Conservation (phyloP, 2,888 invertebrate genomes). For the Macaria notata region DNA sequence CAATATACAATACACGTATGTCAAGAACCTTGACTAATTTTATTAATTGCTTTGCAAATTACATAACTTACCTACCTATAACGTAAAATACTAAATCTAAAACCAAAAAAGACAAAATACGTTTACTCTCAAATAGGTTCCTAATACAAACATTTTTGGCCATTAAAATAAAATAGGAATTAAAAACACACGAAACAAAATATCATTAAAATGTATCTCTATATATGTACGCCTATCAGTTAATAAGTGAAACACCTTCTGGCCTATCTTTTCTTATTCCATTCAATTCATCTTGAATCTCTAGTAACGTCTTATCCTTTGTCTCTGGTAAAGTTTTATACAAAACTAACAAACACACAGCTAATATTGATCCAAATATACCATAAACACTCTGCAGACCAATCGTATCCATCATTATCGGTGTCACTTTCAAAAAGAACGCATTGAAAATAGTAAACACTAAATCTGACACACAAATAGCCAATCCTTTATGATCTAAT, state of each 20-base stretch:
- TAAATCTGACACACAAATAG: conserved; percentile 40
- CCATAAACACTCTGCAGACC: conserved; percentile 44
- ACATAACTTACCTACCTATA: too few species aligned
- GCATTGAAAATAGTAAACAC: conserved; percentile 42
- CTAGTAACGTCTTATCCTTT: conserved; percentile 48
- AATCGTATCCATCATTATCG: conserved; percentile 41
- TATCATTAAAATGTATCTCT: too few species aligned
- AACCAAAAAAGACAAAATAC: too few species aligned
- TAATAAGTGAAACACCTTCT: background rate
- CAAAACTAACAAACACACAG: conserved; percentile 38
- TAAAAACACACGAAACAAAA: too few species aligned
- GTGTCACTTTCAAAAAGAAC: conserved; percentile 43
- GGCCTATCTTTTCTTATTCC: conserved; percentile 6
- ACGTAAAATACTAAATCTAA: too few species aligned
- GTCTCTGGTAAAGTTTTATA: conserved; percentile 49
- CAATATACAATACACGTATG: too few species aligned
- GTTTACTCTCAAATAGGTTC: too few species aligned
- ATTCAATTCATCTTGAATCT: conserved; percentile 49
- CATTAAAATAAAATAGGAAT: too few species aligned
- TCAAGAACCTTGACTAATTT: too few species aligned
- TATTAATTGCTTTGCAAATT: too few species aligned
- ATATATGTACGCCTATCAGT: too few species aligned
- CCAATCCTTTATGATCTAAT: conserved; percentile 46
- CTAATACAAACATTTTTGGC: conserved; percentile 1
- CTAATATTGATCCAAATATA: conserved; percentile 39